Evolutionary conservation across 2,113 vertebrate genomes (phyloP).

Genomic region (Mesocricetus auratus): DNA sequence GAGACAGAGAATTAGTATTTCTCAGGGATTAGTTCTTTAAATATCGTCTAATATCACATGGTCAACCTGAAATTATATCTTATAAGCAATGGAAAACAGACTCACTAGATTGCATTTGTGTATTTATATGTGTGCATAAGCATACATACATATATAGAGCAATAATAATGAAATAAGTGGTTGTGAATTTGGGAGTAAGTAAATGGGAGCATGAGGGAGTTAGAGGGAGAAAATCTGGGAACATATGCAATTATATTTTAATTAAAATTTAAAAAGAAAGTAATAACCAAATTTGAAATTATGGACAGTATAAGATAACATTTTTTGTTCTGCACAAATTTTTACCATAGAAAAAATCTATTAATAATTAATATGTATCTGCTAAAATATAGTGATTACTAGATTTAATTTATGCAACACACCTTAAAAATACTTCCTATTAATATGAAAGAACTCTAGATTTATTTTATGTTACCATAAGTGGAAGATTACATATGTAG

Average conservation of each 20-base stretch:
- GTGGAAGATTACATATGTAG: neutral
- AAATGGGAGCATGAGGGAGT: neutral
- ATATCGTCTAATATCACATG: neutral
- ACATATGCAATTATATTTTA: neutral
- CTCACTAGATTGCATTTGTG: neutral
- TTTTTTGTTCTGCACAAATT: neutral
- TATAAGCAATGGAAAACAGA: too few relatives aligned
- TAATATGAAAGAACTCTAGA: neutral
- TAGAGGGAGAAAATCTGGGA: neutral
- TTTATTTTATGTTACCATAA: neutral
- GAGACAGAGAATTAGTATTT: neutral
- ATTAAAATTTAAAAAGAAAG: neutral
- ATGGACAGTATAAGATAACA: neutral
- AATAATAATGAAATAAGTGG: neutral
- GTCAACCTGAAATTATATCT: neutral
- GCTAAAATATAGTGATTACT: neutral
- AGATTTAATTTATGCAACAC: neutral
- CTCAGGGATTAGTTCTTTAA: neutral
- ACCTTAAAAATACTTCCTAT: neutral
- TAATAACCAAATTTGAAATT: neutral
- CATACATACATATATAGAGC: neutral
- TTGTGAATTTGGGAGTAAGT: neutral
- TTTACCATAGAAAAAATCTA: neutral
- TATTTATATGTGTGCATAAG: neutral
- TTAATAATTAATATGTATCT: neutral